Evolutionary conservation across 2,888 invertebrate genomes (phyloP).

Genomic region (Biston stratarius): DNA sequence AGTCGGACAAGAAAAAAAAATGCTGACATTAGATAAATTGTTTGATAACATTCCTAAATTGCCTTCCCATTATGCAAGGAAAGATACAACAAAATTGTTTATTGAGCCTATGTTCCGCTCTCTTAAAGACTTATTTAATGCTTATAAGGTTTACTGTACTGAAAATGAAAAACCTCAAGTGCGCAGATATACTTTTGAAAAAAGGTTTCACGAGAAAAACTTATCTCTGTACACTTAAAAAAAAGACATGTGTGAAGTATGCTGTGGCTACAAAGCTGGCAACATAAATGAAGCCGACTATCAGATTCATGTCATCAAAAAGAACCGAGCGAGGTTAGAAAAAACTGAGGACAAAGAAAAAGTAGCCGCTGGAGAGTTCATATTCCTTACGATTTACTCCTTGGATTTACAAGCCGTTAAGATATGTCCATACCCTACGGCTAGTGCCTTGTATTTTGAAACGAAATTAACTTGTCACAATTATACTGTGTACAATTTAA

Average conservation of each 20-base stretch:
- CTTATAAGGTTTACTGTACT: background rate
- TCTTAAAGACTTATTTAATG: background rate
- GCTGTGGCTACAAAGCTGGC: background rate
- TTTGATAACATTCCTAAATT: background rate
- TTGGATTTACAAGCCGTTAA: conserved; percentile 1
- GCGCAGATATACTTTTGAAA: background rate
- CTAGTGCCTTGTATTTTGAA: background rate
- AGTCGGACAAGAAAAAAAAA: no score
- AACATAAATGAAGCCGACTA: background rate
- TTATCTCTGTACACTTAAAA: background rate
- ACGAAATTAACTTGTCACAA: background rate
- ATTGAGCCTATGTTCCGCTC: background rate
- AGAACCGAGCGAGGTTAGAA: background rate
- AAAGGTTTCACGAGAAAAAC: background rate
- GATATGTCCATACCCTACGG: background rate
- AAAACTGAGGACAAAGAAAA: background rate
- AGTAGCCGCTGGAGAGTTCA: background rate
- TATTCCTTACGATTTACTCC: background rate
- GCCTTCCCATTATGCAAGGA: background rate
- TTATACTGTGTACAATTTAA: background rate
- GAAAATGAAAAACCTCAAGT: background rate
- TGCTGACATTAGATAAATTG: background rate
- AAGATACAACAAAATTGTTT: background rate
- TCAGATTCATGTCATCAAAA: background rate
- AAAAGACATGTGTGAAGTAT: conserved; percentile 1